Conservation (phyloP, 2,888 invertebrate genomes). For the Blastobasis adustella region DNA sequence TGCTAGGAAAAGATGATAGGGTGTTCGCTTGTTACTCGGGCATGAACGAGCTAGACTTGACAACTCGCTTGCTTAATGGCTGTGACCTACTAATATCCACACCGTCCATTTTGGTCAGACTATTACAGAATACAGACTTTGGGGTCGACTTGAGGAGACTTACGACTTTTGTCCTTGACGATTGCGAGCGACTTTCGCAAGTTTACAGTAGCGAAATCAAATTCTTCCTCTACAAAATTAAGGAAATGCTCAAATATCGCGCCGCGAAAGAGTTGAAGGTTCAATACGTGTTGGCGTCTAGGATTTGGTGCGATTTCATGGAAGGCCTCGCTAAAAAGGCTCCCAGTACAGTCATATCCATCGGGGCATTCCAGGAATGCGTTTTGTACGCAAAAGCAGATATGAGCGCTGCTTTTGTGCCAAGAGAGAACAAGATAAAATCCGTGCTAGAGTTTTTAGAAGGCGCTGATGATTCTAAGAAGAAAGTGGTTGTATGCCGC, state of each 20-base stretch:
- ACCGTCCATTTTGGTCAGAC: constrained; percentile 72
- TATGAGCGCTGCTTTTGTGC: constrained; percentile 47
- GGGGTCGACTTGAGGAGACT: constrained; percentile 76
- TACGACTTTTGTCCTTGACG: constrained; percentile 81
- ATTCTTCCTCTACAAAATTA: constrained; percentile 51
- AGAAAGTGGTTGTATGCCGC: constrained; percentile 78
- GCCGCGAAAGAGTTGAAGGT: constrained; percentile 57
- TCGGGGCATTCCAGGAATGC: constrained; percentile 84
- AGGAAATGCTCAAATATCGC: constrained; percentile 55
- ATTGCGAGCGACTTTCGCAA: constrained; percentile 77
- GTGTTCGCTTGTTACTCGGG: constrained; percentile 61
- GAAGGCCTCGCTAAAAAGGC: constrained; percentile 70
- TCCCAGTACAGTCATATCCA: constrained; percentile 77
- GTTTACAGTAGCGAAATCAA: constrained; percentile 66
- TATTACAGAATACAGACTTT: constrained; percentile 43
- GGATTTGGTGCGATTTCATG: constrained; percentile 78
- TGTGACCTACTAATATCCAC: constrained; percentile 84
- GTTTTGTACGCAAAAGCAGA: constrained; percentile 78
- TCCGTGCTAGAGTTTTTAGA: constrained; percentile 64
- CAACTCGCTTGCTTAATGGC: constrained; percentile 74
- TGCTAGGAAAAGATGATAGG: constrained; percentile 44
- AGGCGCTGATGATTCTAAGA: constrained; percentile 53
- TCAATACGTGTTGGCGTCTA: constrained; percentile 76
- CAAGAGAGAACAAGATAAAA: constrained; percentile 53
- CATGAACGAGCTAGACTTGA: constrained; percentile 39